Evolutionary conservation across 2,888 invertebrate genomes (phyloP), one percentile per base, ranked within the genome.

Genomic region (Mylabris sibirica): DNA sequence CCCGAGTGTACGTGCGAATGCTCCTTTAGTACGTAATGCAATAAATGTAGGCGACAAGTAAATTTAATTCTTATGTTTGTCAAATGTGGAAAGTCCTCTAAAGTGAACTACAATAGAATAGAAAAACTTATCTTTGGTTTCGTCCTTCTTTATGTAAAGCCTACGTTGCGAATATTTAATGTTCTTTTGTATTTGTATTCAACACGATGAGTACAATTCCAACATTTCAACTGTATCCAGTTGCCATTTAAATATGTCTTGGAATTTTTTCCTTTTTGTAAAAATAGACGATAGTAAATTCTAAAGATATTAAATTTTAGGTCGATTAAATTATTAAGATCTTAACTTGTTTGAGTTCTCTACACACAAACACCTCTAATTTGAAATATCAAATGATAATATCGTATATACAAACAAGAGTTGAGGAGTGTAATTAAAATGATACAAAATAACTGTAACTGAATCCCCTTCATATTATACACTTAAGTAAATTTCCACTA

Each of bases 91-190:
- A 49, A 49, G 49, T 49, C 49, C 20, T 20, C 9, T 11, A 57
- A 20, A 57, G 20, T 57, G 4, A 49, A 49, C 20, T 49, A 20
- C 0, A 49, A 9, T 5, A 17, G 9, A 24, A 24, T 57, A 14
- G 22, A 49, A 17, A 5, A 44, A 49, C 49, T 49, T 49, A 49
- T 22, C 20, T 49, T 11, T 11, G 49, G 49, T 44, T n/a, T 44
- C 44, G 22, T 20, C 49, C 22, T 20, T 53, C 22, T 53, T 22
- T 22, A 53, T 20, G 9, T 24, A 22, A 57, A 24, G 24, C 9
- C 57, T 57, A 24, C 24, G 57, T 24, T 57, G 57, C 57, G 57
- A 57, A 57, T 57, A 24, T 57, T 24, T 57, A 57, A 57, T 24
- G 24, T 57, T 3, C 57, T 24, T 57, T 57, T 24, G 24, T 49